phyloP scores from a whole-genome alignment of 1,140 invertebrate genomes.

The Diorhabda carinulata region DNA sequence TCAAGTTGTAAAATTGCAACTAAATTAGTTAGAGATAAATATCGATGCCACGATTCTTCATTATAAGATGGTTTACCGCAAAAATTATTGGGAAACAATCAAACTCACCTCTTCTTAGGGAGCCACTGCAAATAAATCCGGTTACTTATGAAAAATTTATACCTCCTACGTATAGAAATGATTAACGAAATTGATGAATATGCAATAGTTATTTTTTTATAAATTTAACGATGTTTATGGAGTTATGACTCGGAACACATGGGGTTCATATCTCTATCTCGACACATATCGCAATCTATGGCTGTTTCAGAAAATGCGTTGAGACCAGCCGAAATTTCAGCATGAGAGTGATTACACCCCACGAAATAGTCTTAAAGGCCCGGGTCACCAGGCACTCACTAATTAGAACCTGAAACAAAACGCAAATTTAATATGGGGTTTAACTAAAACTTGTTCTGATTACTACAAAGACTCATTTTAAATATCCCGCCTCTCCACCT shows the following conservation, averaged over 20 bases:
- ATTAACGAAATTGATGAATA: neutral
- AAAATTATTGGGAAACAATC: neutral
- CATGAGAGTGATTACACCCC: conserved; percentile 53
- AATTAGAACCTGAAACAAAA: neutral
- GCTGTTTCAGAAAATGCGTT: conserved; percentile 82
- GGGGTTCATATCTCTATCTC: conserved; percentile 71
- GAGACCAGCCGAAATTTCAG: conserved; percentile 82
- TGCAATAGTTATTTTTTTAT: neutral
- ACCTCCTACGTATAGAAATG: neutral
- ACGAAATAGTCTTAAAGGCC: neutral
- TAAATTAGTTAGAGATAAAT: too few species aligned
- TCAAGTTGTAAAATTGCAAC: too few species aligned
- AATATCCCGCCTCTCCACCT: too few species aligned
- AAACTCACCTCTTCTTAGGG: neutral
- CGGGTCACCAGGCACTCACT: neutral
- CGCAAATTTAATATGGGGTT: neutral
- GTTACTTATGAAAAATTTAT: neutral
- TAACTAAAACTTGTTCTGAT: too few species aligned
- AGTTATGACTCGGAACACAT: conserved; percentile 39
- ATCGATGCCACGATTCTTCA: too few species aligned
- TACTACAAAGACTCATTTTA: too few species aligned
- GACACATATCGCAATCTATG: conserved; percentile 71
- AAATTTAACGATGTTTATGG: neutral
- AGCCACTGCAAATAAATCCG: conserved; percentile 3
- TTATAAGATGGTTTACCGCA: too few species aligned